Percentiles rank a stretch among this genome's conserved stretches.
Evolutionary conservation across 1,140 invertebrate genomes (phyloP).

Genomic region (Drosophila miranda): DNA sequence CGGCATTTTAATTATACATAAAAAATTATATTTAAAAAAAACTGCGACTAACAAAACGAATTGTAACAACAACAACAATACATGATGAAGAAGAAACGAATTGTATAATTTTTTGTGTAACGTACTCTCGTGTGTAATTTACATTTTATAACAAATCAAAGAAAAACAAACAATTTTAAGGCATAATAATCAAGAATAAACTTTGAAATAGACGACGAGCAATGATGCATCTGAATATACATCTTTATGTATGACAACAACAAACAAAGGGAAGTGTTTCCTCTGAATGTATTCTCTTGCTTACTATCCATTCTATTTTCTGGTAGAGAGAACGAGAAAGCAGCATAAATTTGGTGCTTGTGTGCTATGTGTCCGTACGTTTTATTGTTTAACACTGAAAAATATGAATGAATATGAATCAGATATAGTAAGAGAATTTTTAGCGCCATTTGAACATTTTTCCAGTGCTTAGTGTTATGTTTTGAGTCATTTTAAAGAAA

Average conservation of each 20-base stretch:
- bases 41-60: constrained; percentile 1
- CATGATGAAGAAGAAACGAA: constrained; percentile 11
- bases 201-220: constrained; percentile 67
- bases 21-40: constrained; percentile 6
- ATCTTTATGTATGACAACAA: constrained; percentile 6
- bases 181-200: constrained; percentile 66
- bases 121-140: constrained; percentile 58
- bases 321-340: no score
- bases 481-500: no score
- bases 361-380: no score
- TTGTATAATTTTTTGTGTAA: constrained; percentile 55
- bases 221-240: constrained; percentile 62
- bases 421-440: no score
- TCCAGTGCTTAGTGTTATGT: no score
- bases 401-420: no score
- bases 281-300: not conserved
- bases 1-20: constrained; percentile 67
- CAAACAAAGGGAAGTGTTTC: not conserved
- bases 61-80: not conserved
- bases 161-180: constrained; percentile 60
- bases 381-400: no score
- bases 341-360: no score
- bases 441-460: no score
- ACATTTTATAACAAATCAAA: constrained; percentile 68
- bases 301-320: no score